Evolutionary conservation across 1,140 invertebrate genomes (phyloP).

Genomic region (Pomacea maculata): DNA sequence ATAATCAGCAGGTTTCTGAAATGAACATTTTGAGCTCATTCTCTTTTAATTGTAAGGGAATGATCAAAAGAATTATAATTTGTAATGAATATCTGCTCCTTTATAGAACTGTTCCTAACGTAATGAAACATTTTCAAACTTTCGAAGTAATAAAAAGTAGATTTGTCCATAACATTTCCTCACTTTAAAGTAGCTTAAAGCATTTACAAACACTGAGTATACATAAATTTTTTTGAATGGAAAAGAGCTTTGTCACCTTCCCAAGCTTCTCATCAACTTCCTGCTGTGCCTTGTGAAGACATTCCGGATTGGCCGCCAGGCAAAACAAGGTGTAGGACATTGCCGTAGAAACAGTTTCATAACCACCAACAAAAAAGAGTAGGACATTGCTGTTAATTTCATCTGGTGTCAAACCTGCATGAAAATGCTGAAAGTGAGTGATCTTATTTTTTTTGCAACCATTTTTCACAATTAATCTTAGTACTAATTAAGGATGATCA

Average conservation of each 20-base stretch:
- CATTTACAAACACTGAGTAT: too few relatives aligned
- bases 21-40: too few relatives aligned
- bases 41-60: too few relatives aligned
- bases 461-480: too few relatives aligned
- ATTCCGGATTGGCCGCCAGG: conserved; percentile 1
- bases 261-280: neutral
- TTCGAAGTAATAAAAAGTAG: too few relatives aligned
- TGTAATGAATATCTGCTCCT: too few relatives aligned
- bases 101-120: too few relatives aligned
- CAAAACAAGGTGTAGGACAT: conserved; percentile 9
- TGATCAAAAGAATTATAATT: neutral
- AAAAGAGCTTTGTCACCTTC: neutral
- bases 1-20: conserved; percentile 17
- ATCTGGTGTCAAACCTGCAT: neutral
- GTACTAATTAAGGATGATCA: too few relatives aligned
- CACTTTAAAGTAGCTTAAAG: too few relatives aligned
- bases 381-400: neutral
- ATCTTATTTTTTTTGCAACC: too few relatives aligned
- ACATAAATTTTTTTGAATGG: neutral
- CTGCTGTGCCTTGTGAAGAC: neutral
- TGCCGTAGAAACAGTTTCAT: neutral
- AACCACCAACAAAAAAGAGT: neutral
- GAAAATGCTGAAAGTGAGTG: neutral
- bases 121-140: too few relatives aligned
- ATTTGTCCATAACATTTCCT: too few relatives aligned